A percentile compares a stretch with the other conserved stretches of the same genome.
These are phyloP conservation scores for Channa striata DNA, from an alignment of 2,797 vertebrate genomes.

Conservation along the genomic window DNA sequence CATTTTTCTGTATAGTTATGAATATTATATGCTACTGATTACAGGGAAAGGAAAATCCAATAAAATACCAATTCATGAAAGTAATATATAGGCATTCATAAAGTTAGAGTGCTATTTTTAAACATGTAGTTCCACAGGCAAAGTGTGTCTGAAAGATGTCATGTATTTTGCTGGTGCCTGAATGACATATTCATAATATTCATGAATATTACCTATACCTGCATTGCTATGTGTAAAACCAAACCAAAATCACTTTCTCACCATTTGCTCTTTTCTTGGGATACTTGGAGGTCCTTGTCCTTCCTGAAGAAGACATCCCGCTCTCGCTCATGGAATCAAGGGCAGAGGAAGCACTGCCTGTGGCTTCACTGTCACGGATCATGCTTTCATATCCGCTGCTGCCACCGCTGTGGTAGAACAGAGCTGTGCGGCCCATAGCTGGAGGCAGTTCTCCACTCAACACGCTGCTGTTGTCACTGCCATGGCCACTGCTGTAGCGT, in stretches of 20 bases:
- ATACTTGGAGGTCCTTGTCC: constrained; percentile 91
- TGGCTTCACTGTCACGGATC: constrained; percentile 98
- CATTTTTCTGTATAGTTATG: constrained; percentile 51
- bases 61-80: constrained; percentile 59
- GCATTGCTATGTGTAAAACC: background rate
- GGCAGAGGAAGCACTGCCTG: constrained; percentile 95
- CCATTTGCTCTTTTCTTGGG: constrained; percentile 95
- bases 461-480: constrained; percentile 98
- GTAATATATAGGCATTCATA: constrained; percentile 60
- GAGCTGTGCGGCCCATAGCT: constrained; percentile 95
- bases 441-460: constrained; percentile 96
- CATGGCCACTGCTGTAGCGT: constrained; percentile 96
- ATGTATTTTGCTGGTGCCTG: background rate
- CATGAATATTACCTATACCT: constrained; percentile 12
- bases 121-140: background rate
- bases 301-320: constrained; percentile 90
- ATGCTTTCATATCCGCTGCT: constrained; percentile 99
- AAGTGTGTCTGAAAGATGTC: background rate
- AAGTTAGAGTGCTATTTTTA: constrained; percentile 36
- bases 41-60: constrained; percentile 51
- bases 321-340: constrained; percentile 98
- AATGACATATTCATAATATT: constrained; percentile 16
- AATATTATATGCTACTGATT: constrained; percentile 70
- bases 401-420: constrained; percentile 96
- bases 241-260: constrained; percentile 67